Evolutionary conservation across 2,797 vertebrate species (phyloP).

Genomic region (Erethizon dorsatum): DNA sequence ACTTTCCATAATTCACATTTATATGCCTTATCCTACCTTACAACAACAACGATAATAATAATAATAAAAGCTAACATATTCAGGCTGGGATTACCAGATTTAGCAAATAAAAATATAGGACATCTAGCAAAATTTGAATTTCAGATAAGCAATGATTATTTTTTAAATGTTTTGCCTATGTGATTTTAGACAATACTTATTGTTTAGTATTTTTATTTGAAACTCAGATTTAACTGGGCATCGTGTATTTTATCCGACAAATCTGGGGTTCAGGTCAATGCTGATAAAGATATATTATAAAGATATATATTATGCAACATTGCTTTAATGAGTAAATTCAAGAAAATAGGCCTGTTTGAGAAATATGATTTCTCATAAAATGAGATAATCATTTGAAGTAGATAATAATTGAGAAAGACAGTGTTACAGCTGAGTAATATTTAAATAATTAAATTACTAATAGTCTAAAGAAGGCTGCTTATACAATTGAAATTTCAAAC

Average conservation of each 20-base stretch:
- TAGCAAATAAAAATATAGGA: not conserved
- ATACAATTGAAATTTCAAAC: not conserved
- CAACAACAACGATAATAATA: not conserved
- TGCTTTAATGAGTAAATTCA: conserved; percentile 5
- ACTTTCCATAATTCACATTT: conserved; percentile 6
- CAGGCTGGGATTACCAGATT: not conserved
- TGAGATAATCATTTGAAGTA: not conserved
- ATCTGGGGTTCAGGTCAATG: not conserved
- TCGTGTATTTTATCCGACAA: conserved; percentile 5
- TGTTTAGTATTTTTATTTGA: not conserved
- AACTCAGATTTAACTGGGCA: not conserved
- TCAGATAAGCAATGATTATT: not conserved
- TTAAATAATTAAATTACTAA: not conserved
- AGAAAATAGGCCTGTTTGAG: not conserved
- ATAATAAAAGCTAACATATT: not conserved
- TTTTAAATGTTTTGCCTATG: not conserved
- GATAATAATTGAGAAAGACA: not conserved
- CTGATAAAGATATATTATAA: not conserved
- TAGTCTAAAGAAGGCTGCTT: not conserved
- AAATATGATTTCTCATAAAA: not conserved
- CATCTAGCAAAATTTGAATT: conserved; percentile 25
- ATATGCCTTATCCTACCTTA: not conserved
- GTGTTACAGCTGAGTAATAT: not conserved
- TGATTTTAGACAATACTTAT: not conserved
- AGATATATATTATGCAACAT: not conserved